Evolutionary conservation across 1,140 invertebrate species (phyloP).

Genomic region (Lucilia sericata): DNA sequence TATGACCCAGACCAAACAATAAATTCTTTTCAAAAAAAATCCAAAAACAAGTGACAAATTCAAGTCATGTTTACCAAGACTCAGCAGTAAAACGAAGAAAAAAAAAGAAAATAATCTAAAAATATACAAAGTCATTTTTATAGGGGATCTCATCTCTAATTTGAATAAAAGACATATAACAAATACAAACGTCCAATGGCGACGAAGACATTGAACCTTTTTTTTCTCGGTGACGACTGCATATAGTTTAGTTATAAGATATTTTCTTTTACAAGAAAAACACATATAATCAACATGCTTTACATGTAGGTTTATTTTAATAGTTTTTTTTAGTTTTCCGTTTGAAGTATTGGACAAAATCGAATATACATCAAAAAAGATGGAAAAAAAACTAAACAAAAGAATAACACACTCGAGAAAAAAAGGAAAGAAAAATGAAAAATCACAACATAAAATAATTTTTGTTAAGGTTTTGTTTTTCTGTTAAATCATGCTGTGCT

Average conservation of each 20-base stretch:
- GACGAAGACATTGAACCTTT: neutral
- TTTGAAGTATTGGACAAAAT: neutral
- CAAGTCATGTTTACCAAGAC: neutral
- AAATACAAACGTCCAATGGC: neutral
- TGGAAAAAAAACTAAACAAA: neutral
- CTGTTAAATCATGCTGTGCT: conserved; percentile 1
- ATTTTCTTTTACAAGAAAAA: neutral
- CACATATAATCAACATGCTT: conserved; percentile 1
- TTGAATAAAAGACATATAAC: conserved; percentile 27
- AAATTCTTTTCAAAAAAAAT: neutral
- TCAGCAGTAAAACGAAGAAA: neutral
- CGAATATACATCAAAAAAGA: neutral
- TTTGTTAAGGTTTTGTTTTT: neutral
- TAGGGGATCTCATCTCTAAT: conserved; percentile 18
- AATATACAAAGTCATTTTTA: conserved; percentile 11
- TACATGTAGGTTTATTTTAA: conserved; percentile 14
- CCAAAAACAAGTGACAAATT: conserved; percentile 11
- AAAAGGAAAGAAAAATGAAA: neutral
- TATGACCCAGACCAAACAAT: neutral
- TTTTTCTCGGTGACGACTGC: neutral
- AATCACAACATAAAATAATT: neutral
- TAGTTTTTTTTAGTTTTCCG: conserved; percentile 19
- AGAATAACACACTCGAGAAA: neutral
- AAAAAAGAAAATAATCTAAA: neutral
- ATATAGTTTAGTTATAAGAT: neutral